These are phyloP conservation scores for Lota lota DNA, from an alignment of 2,113 vertebrate species.

Conservation along the genomic window DNA sequence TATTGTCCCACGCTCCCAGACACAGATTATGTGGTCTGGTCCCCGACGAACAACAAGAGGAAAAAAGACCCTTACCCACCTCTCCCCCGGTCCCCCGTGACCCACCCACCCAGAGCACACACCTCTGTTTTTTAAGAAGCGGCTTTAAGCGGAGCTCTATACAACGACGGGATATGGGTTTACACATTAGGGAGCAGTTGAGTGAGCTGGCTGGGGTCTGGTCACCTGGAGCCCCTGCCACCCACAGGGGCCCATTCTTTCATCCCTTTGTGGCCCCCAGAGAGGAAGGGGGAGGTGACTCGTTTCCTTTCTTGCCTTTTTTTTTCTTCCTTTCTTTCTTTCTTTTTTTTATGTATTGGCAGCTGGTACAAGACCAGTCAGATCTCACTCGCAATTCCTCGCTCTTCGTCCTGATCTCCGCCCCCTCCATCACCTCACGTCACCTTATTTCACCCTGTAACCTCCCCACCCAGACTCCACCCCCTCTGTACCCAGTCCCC, in stretches of 20 bases:
- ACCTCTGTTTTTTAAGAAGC: constrained; percentile 26
- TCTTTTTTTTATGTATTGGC: constrained; percentile 45
- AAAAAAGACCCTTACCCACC: constrained; percentile 35
- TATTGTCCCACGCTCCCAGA: constrained; percentile 62
- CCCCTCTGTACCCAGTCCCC: background rate
- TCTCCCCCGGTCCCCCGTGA: background rate
- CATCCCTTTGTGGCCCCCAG: constrained; percentile 66
- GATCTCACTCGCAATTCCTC: constrained; percentile 38
- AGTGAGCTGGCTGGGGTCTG: constrained; percentile 63
- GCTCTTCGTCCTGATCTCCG: background rate
- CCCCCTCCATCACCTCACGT: constrained; percentile 17
- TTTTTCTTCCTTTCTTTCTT: background rate
- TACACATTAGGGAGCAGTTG: constrained; percentile 47
- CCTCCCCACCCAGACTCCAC: background rate
- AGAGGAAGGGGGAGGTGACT: constrained; percentile 53
- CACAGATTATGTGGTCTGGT: constrained; percentile 71
- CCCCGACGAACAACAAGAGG: constrained; percentile 34
- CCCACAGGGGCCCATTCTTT: constrained; percentile 69
- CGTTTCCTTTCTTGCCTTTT: constrained; percentile 18
- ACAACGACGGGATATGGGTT: constrained; percentile 59
- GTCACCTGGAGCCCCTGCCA: constrained; percentile 73
- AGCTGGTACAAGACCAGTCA: constrained; percentile 62
- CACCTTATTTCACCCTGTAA: background rate
- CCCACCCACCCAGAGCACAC: background rate
- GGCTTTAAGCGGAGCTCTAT: constrained; percentile 53